A percentile compares a stretch with the other conserved stretches of the same genome.
phyloP scores from a whole-genome alignment of 2,888 invertebrate species.

The Plagodis dolabraria region DNA sequence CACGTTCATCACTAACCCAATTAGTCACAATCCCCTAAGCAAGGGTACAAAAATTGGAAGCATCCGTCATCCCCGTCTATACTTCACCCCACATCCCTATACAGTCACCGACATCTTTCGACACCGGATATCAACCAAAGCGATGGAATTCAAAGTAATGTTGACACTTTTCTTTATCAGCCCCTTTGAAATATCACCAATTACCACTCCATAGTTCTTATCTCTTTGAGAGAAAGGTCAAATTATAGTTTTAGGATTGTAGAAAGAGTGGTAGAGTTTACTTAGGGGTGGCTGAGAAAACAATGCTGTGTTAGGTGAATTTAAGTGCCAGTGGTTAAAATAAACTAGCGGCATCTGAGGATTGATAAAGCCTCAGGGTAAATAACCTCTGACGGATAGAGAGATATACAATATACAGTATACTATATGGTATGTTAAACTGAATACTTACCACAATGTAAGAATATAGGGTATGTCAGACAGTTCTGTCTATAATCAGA shows the following conservation, averaged over 20 bases:
- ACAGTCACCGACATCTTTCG: conserved; percentile 54
- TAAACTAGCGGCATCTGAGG: conserved; percentile 29
- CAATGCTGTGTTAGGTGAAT: conserved; percentile 46
- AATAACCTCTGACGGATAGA: conserved; percentile 7
- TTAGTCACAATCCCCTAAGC: conserved; percentile 7
- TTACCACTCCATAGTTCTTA: conserved; percentile 25
- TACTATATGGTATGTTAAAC: conserved; percentile 1
- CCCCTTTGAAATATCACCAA: conserved; percentile 43
- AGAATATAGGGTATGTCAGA: too few relatives aligned
- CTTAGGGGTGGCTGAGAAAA: conserved; percentile 55
- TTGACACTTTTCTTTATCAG: conserved; percentile 71
- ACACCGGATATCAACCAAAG: conserved; percentile 62
- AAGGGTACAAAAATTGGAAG: conserved; percentile 8
- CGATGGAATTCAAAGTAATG: conserved; percentile 57
- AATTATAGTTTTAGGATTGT: neutral
- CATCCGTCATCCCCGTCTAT: conserved; percentile 39
- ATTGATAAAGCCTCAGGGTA: conserved; percentile 29
- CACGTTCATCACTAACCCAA: neutral
- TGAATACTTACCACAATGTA: too few relatives aligned
- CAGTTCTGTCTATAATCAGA: too few relatives aligned
- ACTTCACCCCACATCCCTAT: conserved; percentile 33
- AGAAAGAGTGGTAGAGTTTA: conserved; percentile 27
- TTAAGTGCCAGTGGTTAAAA: conserved; percentile 32
- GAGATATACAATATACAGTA: conserved; percentile 1
- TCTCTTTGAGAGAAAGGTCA: conserved; percentile 1